Evolutionary conservation across 2,797 vertebrate genomes (phyloP).

Genomic region (Florisuga fusca): DNA sequence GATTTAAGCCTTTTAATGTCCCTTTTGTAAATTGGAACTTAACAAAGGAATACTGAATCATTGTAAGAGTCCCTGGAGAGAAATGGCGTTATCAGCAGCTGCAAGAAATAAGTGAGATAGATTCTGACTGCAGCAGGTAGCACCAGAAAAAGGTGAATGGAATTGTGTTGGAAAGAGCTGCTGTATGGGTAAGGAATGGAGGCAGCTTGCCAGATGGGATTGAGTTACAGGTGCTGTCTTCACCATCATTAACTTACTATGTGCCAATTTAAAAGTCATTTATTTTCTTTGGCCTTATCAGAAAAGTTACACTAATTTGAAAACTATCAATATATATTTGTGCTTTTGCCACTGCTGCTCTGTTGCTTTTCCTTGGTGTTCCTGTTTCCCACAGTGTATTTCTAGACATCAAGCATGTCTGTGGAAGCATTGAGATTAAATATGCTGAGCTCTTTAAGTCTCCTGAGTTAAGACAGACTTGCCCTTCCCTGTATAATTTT

Average conservation of each 20-base stretch:
- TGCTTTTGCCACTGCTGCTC: neutral
- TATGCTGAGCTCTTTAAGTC: neutral
- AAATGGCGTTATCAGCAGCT: neutral
- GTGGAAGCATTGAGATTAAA: neutral
- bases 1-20: neutral
- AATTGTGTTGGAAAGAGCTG: neutral
- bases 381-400: neutral
- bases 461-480: neutral
- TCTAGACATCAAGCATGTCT: neutral
- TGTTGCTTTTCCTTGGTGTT: neutral
- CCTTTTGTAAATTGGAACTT: neutral
- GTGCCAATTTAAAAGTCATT: neutral
- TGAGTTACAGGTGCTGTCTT: neutral
- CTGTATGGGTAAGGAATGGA: accelerated
- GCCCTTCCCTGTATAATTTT: neutral
- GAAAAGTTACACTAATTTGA: neutral
- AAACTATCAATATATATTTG: neutral
- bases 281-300: neutral
- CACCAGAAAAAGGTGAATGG: neutral
- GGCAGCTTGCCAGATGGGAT: accelerated
- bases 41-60: neutral
- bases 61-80: neutral
- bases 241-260: neutral
- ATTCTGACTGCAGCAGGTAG: neutral
- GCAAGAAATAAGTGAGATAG: neutral